phyloP scores from a whole-genome alignment of 2,888 invertebrate genomes.

The Synergus gifuensis region DNA sequence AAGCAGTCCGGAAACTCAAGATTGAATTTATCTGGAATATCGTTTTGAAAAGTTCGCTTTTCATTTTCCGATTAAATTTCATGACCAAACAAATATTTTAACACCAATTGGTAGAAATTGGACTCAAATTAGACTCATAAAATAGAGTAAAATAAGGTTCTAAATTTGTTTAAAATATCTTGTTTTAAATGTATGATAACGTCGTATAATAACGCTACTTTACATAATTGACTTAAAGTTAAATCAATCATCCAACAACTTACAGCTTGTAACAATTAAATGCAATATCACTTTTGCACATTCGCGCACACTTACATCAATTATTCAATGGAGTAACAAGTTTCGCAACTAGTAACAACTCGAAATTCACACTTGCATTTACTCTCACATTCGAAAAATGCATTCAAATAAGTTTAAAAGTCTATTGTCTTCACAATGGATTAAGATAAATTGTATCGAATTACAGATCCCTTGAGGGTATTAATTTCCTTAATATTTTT shows the following conservation, averaged over 20 bases:
- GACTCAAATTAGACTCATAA: no score
- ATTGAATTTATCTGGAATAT: no score
- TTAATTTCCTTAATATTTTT: conserved; percentile 39
- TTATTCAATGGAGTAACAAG: conserved; percentile 65
- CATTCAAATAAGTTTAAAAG: conserved; percentile 69
- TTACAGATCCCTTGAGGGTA: conserved; percentile 26
- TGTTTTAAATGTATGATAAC: no score
- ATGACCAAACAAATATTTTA: no score
- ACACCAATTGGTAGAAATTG: no score
- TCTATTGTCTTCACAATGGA: conserved; percentile 76
- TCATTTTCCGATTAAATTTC: no score
- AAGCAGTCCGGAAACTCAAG: no score
- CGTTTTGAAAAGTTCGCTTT: no score
- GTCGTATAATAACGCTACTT: conserved; percentile 55
- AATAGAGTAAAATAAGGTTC: no score
- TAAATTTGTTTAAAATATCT: background rate
- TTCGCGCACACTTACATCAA: conserved; percentile 53
- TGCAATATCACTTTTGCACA: conserved; percentile 64
- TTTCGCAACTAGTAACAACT: conserved; percentile 57
- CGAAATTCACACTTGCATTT: conserved; percentile 45
- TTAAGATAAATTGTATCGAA: conserved; percentile 64
- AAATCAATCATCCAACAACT: no score
- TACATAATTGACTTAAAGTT: no score
- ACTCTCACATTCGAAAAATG: conserved; percentile 57
- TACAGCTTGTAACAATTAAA: conserved; percentile 62